phyloP scores from a whole-genome alignment of 1,140 invertebrate species.

The Zaprionus vittiger region DNA sequence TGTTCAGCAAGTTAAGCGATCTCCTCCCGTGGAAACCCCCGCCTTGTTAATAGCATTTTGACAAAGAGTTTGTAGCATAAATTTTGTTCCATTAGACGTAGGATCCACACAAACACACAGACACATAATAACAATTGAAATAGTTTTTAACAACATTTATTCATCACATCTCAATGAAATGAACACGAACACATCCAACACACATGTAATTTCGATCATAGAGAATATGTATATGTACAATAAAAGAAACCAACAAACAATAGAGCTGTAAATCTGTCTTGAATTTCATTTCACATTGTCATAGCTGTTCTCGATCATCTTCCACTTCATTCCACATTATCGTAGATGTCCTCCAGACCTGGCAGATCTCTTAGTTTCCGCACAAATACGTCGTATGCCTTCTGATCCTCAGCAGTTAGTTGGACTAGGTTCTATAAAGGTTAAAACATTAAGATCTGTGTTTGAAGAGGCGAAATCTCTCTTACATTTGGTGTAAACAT shows the following conservation, averaged over 20 bases:
- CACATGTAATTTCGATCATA: conserved; percentile 35
- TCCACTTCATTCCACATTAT: conserved; percentile 59
- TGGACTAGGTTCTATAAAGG: conserved; percentile 51
- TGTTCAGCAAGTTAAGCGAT: background rate
- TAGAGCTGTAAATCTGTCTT: conserved; percentile 7
- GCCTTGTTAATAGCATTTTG: conserved; percentile 46
- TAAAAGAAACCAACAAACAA: conserved; percentile 20
- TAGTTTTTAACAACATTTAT: conserved; percentile 36
- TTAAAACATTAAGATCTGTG: background rate
- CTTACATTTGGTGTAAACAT: conserved; percentile 61
- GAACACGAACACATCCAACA: conserved; percentile 7
- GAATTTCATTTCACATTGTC: conserved; percentile 61
- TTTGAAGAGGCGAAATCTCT: background rate
- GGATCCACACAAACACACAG: conserved; percentile 3
- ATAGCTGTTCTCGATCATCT: conserved; percentile 56
- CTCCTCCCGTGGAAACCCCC: background rate
- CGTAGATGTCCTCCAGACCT: conserved; percentile 69
- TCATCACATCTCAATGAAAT: conserved; percentile 20
- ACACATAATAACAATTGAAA: conserved; percentile 11
- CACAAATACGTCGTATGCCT: conserved; percentile 51
- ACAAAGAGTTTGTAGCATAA: conserved; percentile 37
- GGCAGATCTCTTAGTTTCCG: conserved; percentile 58
- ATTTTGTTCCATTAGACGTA: conserved; percentile 41
- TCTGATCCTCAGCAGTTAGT: conserved; percentile 51
- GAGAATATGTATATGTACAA: conserved; percentile 34